A percentile compares a stretch with the other conserved stretches of the same genome.
Evolutionary conservation across 30 jellyfish, hydroid and myxozoan species (phyloP).

Genomic region (Hydractinia symbiolongicarpus): DNA sequence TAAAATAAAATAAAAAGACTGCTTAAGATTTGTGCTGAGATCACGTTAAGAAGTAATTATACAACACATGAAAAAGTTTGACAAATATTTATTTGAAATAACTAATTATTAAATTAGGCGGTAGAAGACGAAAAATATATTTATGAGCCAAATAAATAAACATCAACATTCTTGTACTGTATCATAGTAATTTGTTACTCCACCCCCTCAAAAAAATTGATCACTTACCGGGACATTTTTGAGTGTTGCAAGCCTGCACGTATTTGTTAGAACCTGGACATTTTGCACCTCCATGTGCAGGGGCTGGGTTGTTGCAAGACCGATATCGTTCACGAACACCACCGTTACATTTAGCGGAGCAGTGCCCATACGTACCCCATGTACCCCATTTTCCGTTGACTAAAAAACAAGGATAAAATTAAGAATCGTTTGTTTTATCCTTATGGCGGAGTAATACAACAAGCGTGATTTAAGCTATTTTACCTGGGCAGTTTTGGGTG

Average conservation of each 20-base stretch:
- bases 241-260: slow-evolving; percentile 15
- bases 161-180: no score
- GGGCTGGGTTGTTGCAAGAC: not conserved
- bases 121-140: no score
- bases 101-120: no score
- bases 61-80: no score
- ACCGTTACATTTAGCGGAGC: slow-evolving; percentile 7
- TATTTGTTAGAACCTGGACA: not conserved
- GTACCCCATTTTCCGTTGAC: slow-evolving; percentile 9
- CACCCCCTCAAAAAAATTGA: no score
- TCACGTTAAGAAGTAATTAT: no score
- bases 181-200: no score
- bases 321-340: slow-evolving; percentile 17
- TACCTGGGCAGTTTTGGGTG: slow-evolving; percentile 70
- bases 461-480: not conserved
- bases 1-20: no score
- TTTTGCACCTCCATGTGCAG: slow-evolving; percentile 5
- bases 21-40: no score
- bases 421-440: not conserved
- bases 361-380: not conserved
- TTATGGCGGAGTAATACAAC: not conserved
- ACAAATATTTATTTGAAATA: no score
- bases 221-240: slow-evolving; percentile 29
- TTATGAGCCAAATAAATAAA: no score
- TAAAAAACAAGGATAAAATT: not conserved